These are phyloP conservation scores for Brachyrhaphis roseni DNA, from an alignment of 2,797 vertebrate genomes.

Conservation along the genomic window DNA sequence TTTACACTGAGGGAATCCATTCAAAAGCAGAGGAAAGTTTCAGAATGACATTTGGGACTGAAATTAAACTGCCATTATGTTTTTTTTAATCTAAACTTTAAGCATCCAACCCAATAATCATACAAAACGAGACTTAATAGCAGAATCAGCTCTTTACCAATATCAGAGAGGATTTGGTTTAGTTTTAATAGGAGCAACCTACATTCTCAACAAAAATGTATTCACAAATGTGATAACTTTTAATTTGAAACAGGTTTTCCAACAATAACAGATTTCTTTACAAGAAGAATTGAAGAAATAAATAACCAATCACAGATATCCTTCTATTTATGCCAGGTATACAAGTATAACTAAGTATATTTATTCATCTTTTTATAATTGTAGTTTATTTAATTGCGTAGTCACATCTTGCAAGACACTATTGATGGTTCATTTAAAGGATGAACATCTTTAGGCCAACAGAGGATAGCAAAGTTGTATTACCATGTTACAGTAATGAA, in stretches of 20 bases:
- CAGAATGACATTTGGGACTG: background rate
- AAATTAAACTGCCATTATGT: background rate
- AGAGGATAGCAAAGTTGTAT: background rate
- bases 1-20: background rate
- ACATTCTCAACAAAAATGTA: background rate
- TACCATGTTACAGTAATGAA: background rate
- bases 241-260: background rate
- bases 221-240: background rate
- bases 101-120: background rate
- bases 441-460: background rate
- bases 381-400: background rate
- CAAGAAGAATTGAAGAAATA: background rate
- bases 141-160: background rate
- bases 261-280: background rate
- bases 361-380: background rate
- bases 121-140: background rate
- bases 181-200: background rate
- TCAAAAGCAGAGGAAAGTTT: background rate
- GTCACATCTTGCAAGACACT: background rate
- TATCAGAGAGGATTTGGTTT: background rate
- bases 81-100: background rate
- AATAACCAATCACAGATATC: background rate
- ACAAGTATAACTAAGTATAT: background rate
- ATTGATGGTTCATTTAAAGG: background rate
- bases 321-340: background rate